Percentiles rank a stretch among this genome's conserved stretches.
These are phyloP conservation scores for Lathronympha strigana DNA, from an alignment of 2,888 invertebrate genomes.

Conservation along the genomic window DNA sequence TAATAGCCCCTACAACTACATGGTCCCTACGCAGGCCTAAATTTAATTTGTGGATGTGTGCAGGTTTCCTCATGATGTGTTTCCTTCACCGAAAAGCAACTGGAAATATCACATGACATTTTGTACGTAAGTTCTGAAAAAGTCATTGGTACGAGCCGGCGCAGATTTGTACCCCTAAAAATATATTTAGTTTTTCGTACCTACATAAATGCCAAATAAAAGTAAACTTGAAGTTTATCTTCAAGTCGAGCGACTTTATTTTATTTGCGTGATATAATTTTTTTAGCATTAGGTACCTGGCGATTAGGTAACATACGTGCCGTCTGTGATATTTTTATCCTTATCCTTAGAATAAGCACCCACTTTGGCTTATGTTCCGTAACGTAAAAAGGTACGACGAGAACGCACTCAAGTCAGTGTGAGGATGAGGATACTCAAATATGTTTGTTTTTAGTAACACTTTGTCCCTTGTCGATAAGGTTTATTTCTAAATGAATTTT, in stretches of 20 bases:
- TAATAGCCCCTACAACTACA: no score
- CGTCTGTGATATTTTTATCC: conserved; percentile 20
- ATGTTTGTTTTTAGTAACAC: no score
- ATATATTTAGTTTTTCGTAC: neutral
- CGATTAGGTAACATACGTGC: conserved; percentile 16
- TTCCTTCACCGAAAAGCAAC: no score
- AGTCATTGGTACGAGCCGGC: no score
- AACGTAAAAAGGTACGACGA: conserved; percentile 16
- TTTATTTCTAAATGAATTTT: no score
- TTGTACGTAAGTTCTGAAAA: no score
- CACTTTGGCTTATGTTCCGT: conserved; percentile 18
- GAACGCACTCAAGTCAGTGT: neutral
- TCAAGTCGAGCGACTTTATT: neutral
- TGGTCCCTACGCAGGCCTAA: no score
- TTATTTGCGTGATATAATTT: neutral
- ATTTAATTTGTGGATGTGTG: no score
- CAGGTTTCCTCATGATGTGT: no score
- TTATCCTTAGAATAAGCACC: conserved; percentile 24
- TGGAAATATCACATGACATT: no score
- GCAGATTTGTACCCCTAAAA: no score
- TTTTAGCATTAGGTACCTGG: conserved; percentile 18
- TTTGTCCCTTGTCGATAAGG: no score
- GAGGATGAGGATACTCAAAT: conserved; percentile 9
- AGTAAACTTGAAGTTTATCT: neutral
- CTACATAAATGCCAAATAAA: neutral